Evolutionary conservation across 2,113 vertebrate species (phyloP), one percentile per base, ranked within the genome.

Genomic region (Marmota monax): DNA sequence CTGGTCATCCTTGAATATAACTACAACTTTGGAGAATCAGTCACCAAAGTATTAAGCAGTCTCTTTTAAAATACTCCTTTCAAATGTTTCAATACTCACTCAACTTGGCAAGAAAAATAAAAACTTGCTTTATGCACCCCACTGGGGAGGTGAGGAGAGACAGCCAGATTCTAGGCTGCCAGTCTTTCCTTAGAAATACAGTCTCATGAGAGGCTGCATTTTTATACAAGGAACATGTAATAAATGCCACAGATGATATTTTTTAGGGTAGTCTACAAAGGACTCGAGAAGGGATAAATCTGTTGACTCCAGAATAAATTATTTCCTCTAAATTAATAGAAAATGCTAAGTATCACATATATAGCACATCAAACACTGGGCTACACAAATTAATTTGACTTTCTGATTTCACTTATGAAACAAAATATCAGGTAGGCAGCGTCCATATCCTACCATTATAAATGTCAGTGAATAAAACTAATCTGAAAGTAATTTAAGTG

Each of bases 401-500:
- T 74, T 4, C 4, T 74, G 16, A 63, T 94, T 92, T 79, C 2
- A 25, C 34, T 61, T 88, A 53, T 53, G 39, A 92, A 95, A 82
- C 7, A n/a, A 87, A 88, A 69, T 45, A 53, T 42, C 27, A 74
- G 17, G 1, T 34, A 74, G 37, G 18, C 7, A 45, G 25, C 7
- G 2, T 63, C n/a, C 14, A 14, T 37, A 73, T 63, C 29, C 34
- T 70, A 72, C 23, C 67, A 48, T 18, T 20, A 25, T 37, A 53
- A 70, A 63, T 63, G 48, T 85, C 29, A 77, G 13, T 80, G 23
- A 39, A 90, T 63, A 39, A 67, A 63, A 13, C n/a, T 20, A 74
- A 89, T 42, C 67, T 37, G 29, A 73, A 88, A 93, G 58, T 67
- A 80, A 84, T 61, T 92, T 67, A 89, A 85, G 56, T 48, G 39